These are phyloP conservation scores for Drosophila azteca DNA, from an alignment of 1,140 invertebrate genomes.

Conservation along the genomic window DNA sequence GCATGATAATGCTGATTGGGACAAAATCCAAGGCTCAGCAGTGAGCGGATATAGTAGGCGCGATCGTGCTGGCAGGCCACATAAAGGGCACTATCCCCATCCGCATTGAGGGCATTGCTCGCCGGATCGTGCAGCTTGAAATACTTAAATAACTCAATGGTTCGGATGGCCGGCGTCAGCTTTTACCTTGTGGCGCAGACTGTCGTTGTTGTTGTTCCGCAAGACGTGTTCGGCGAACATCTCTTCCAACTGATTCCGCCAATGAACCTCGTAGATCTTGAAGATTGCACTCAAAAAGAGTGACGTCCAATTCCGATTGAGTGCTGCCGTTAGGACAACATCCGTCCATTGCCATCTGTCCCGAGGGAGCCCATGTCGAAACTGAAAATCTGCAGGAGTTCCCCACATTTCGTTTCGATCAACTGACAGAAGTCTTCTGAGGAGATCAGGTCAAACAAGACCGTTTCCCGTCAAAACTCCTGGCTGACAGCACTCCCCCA, in stretches of 20 bases:
- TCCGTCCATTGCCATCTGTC: conserved; percentile 30
- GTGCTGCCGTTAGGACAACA: not conserved
- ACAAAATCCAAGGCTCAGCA: conserved; percentile 84
- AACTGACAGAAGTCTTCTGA: conserved; percentile 38
- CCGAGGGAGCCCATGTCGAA: conserved; percentile 32
- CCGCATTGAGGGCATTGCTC: conserved; percentile 57
- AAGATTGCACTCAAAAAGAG: conserved; percentile 56
- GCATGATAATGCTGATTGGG: conserved; percentile 84
- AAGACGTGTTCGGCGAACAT: conserved; percentile 60
- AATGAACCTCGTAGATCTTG: conserved; percentile 50
- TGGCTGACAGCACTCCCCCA: conserved; percentile 62
- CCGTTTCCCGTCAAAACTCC: conserved; percentile 54
- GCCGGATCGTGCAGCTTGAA: conserved; percentile 71
- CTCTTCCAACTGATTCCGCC: conserved; percentile 42
- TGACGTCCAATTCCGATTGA: conserved; percentile 15
- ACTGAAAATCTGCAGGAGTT: conserved; percentile 48
- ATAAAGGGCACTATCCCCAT: conserved; percentile 84
- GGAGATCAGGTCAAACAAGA: conserved; percentile 40
- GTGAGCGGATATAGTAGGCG: conserved; percentile 72
- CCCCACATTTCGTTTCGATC: conserved; percentile 26
- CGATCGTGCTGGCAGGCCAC: conserved; percentile 84
- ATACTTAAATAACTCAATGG: conserved; percentile 59
- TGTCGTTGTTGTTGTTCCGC: conserved; percentile 66
- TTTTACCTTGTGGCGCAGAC: conserved; percentile 74
- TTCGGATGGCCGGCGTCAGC: conserved; percentile 61